Conservation (phyloP, 2,888 invertebrate species). For the Latheticus oryzae region DNA sequence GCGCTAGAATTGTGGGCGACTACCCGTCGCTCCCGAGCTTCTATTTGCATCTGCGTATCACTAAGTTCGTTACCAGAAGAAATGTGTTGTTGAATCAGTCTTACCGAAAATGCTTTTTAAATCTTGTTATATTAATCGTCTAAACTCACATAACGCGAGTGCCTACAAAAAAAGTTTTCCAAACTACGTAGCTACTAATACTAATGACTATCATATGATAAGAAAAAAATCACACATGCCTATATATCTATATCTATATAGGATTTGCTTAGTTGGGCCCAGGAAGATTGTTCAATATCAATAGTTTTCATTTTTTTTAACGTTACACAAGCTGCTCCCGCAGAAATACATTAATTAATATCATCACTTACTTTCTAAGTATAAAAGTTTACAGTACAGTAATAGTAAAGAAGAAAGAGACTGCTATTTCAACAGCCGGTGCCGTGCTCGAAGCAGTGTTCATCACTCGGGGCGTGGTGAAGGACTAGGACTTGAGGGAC, state of each 20-base stretch:
- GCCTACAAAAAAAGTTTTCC: constrained; percentile 40
- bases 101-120: constrained; percentile 64
- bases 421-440: constrained; percentile 52
- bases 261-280: constrained; percentile 66
- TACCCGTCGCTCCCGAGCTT: constrained; percentile 47
- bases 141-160: constrained; percentile 48
- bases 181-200: constrained; percentile 59
- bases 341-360: constrained; percentile 53
- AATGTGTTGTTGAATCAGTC: constrained; percentile 67
- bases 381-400: constrained; percentile 55
- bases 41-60: constrained; percentile 60
- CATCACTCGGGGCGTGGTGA: constrained; percentile 40
- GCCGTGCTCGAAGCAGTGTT: constrained; percentile 58
- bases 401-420: constrained; percentile 38
- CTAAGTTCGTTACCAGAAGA: constrained; percentile 65
- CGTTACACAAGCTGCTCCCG: constrained; percentile 59
- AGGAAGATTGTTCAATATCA: constrained; percentile 66
- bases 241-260: constrained; percentile 61
- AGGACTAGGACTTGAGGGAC: constrained; percentile 36
- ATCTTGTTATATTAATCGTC: constrained; percentile 42
- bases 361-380: constrained; percentile 61
- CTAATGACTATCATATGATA: constrained; percentile 64
- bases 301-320: constrained; percentile 49
- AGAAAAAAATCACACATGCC: constrained; percentile 66
- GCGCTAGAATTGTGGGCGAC: constrained; percentile 43